Base-by-base conservation (phyloP, 2,113 vertebrate species). In the Oncorhynchus kisutch region DNA sequence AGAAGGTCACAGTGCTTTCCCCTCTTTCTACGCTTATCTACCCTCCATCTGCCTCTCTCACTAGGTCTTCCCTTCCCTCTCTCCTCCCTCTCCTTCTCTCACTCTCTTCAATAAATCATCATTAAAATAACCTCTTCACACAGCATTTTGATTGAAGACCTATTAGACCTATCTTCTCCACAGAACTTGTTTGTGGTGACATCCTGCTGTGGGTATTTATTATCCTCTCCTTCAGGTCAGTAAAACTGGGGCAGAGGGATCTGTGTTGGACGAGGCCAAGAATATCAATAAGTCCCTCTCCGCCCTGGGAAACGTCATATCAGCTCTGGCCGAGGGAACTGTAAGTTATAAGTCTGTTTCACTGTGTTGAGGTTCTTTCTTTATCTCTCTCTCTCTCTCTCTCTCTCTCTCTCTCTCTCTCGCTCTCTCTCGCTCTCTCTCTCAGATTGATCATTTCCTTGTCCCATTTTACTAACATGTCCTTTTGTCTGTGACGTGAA, bases 201-300 rank as follows among this genome's bases (percentile, higher is more conserved):
- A 68, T 31, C 16, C 24, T 68, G 25, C 29, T 68, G 29, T n/a
- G 67, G 65, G 4, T 29, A 67, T 67, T 29, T 31, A 39, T 14
- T n/a, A 9, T 34, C 67, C 20, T n/a, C 5, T 18, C 11, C 18
- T 34, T 7, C 67, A 96, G 95, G 95, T 96, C 93, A 96, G 95
- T 94, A 96, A 96, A 92, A 96, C 95, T 0, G 95, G 95, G 82
- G 95, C 95, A 0, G 95, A 96, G 88, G 95, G 95, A 5, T 91
- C 95, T n/a, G 95, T 96, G 73, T 91, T 96, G 0, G 95, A 96
- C 2, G 95, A 96, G 92, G 95, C 95, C 70, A 96, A 96, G 94
- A 96, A 95, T 80, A 96, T 96, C 92, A 96, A 96, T 88, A 96
- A 96, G 75, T 96, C 95, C 88, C 84, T 96, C 88, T 96, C 95